phyloP scores from a whole-genome alignment of 2,113 vertebrate genomes.

The Petrocephalus microphthalmus region DNA sequence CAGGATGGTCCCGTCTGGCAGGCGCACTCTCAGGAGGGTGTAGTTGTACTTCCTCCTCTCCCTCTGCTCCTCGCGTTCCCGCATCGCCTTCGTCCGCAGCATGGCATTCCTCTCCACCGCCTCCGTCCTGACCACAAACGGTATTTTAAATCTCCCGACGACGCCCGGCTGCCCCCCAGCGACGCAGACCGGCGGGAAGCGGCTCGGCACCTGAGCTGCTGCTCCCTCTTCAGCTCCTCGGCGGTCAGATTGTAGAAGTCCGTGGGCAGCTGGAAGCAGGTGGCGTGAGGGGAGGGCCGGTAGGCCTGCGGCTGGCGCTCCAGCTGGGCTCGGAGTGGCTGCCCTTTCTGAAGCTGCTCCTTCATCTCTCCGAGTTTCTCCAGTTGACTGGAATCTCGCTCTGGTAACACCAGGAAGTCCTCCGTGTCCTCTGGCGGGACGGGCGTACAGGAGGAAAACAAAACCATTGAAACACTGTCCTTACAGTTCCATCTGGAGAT shows the following conservation, averaged over 20 bases:
- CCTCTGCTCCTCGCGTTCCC: slow-evolving; percentile 82
- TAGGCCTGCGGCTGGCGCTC: slow-evolving; percentile 71
- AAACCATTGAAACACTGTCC: neutral
- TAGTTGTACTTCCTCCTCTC: slow-evolving; percentile 85
- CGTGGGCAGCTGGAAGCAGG: slow-evolving; percentile 72
- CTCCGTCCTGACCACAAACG: slow-evolving; percentile 61
- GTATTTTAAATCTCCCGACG: neutral
- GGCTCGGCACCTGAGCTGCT: slow-evolving; percentile 65
- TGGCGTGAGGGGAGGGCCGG: slow-evolving; percentile 64
- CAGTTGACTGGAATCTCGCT: slow-evolving; percentile 53
- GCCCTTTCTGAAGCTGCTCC: slow-evolving; percentile 66
- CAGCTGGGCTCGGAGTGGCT: slow-evolving; percentile 75
- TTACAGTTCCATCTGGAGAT: neutral
- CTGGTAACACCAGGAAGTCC: slow-evolving; percentile 75
- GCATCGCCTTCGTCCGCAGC: slow-evolving; percentile 87
- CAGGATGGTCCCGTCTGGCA: slow-evolving; percentile 80
- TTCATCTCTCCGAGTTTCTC: slow-evolving; percentile 63
- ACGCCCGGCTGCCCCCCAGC: too few relatives aligned
- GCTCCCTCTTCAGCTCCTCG: slow-evolving; percentile 79
- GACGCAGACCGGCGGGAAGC: neutral
- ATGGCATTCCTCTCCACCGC: slow-evolving; percentile 72
- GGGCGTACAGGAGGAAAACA: neutral
- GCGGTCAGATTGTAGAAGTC: slow-evolving; percentile 83
- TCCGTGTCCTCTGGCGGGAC: slow-evolving; percentile 61
- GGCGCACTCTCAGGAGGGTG: slow-evolving; percentile 72